These are phyloP conservation scores for Andrena fulva DNA, from an alignment of 2,888 invertebrate genomes.

Conservation along the genomic window DNA sequence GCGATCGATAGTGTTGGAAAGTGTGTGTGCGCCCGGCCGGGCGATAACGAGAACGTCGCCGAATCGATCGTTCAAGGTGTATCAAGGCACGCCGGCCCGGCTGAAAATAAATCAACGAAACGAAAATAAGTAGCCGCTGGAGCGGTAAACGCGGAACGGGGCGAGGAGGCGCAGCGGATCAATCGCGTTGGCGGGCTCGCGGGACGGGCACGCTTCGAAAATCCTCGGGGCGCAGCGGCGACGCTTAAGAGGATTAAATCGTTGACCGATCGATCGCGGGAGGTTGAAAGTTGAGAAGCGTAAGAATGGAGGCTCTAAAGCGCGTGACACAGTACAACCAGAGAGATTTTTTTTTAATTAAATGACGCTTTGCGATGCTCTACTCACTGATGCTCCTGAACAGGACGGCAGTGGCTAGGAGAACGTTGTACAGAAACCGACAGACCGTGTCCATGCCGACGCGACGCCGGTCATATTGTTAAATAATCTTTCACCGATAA, in stretches of 20 bases:
- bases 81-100: background rate
- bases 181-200: constrained; percentile 34
- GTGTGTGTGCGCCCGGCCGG: background rate
- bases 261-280: constrained; percentile 34
- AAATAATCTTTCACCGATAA: constrained; percentile 48
- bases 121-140: constrained; percentile 5
- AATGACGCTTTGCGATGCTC: constrained; percentile 22
- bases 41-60: constrained; percentile 11
- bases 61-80: background rate
- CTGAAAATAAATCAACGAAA: constrained; percentile 22
- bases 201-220: constrained; percentile 4
- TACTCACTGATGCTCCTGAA: constrained; percentile 80
- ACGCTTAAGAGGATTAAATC: constrained; percentile 46
- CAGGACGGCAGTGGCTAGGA: constrained; percentile 74
- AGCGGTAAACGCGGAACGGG: constrained; percentile 24
- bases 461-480: constrained; percentile 75
- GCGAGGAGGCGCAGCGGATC: constrained; percentile 7
- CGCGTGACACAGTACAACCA: constrained; percentile 43
- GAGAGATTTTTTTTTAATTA: background rate
- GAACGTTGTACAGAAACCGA: constrained; percentile 77
- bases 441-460: constrained; percentile 78
- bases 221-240: constrained; percentile 16
- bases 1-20: constrained; percentile 27
- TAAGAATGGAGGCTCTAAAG: constrained; percentile 29
- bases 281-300: constrained; percentile 23